Base-by-base conservation (phyloP, 2,113 vertebrate genomes). In the Lepus europaeus region DNA sequence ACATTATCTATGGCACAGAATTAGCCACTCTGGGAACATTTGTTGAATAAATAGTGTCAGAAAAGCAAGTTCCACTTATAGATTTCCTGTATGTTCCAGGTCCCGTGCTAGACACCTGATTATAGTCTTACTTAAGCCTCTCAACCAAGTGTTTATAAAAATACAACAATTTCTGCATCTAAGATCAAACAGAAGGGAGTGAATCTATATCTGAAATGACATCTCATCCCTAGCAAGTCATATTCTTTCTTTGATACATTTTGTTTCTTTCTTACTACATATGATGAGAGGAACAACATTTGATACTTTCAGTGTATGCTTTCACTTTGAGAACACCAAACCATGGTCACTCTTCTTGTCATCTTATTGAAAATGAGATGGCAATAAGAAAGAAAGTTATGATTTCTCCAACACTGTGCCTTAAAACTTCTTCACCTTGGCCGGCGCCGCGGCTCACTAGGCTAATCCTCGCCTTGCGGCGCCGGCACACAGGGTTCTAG, bases 21-120 rank as follows among this genome's bases (percentile, higher is more conserved):
- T 79, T 31, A 78, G 63, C 89, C 76, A 49, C 56, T 84, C 16
- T 70, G 82, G 64, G 84, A 78, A 79, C 69, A 91, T n/a, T 0
- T 82, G 39, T 83, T 74, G 64, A 93, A 80, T 87, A 91, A 89
- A 93, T 69, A 79, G 51, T 69, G 51, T 45, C 31, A 39, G 39
- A 64, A 89, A 90, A 85, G 51, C 17, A 19, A 87, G 61, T 59
- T 64, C 39, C 33, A 93, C 85, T 77, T 76, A 72, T 20, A 93
- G 61, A 81, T 27, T 14, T 66, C 66, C 33, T 61, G 11, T 51
- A 36, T 49, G 29, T n/a, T 70, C 20, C 74, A 36, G 68, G 82
- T 53, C 22, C 85, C 25, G 72, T 33, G 25, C 8, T 68, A 86
- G 79, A 79, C 6, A 94, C 14, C 19, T 20, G 59, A 94, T 76